Base-by-base conservation (phyloP, 2,113 vertebrate species). In the Aldabrachelys gigantea region DNA sequence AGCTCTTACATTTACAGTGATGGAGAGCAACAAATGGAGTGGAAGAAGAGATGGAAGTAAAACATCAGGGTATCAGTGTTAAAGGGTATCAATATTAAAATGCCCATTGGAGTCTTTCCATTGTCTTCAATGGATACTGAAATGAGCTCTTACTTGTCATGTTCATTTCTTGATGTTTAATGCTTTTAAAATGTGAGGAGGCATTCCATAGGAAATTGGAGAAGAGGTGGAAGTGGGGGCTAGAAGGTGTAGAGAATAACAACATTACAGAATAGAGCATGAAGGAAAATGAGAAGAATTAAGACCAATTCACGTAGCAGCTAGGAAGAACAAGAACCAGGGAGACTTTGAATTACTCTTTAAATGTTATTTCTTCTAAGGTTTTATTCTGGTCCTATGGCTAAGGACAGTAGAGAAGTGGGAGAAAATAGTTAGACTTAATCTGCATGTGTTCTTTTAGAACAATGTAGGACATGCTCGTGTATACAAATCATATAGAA, bases 1-100 rank as follows among this genome's bases (percentile, higher is more conserved):
- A 50, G 50, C 8, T 93, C 96, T 97, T 97, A 95, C 93, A 88
- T 91, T 89, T 94, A 75, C 79, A 90, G 31, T 93, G 94, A 54
- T 27, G 52, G n/a, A 82, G 12, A 56, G 80, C 52, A 82, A 27
- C 38, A 41, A 54, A 82, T 56, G 24, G 13, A 81, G 54, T 82
- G 89, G 94, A 87, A 94, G 95, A 56, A 54, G 84, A 95, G 29
- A 35, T 65, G 59, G 14, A 65, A 65, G 93, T 91, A 96, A 96
- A 96, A 90, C 92, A 50, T 38, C 78, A 83, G 35, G 65, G 69
- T 8, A 29, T 10, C 82, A 92, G 91, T 93, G 35, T 95, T 95
- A 89, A 91, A 89, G 95, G 94, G 96, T 96, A 96, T 87, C 88
- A 85, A 52, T 96, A 65, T 95, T 95, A 89, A 91, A 89, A 85